phyloP scores from a whole-genome alignment of 2,888 invertebrate species.

The Chrysolina oricalcia region DNA sequence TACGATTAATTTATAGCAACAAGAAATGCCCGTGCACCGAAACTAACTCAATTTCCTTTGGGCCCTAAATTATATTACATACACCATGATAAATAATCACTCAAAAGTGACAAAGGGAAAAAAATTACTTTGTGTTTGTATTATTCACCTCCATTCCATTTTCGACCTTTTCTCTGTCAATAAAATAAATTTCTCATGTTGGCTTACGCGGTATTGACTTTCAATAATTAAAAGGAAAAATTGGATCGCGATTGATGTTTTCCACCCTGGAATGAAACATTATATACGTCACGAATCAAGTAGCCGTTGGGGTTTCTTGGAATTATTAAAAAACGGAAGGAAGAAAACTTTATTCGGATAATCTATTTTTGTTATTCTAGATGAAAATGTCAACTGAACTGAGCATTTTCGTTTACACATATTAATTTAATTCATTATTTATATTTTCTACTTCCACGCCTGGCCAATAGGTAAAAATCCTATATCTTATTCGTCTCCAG shows the following conservation, averaged over 20 bases:
- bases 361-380: too few relatives aligned
- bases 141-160: conserved; percentile 9
- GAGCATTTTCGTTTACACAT: too few relatives aligned
- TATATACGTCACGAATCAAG: neutral
- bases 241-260: neutral
- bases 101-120: neutral
- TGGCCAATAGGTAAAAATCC: too few relatives aligned
- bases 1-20: too few relatives aligned
- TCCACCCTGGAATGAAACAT: neutral
- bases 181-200: conserved; percentile 1
- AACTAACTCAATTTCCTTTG: too few relatives aligned
- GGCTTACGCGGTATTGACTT: neutral
- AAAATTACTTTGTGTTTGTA: conserved; percentile 10
- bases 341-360: neutral
- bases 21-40: too few relatives aligned
- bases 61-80: too few relatives aligned
- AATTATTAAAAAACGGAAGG: neutral
- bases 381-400: too few relatives aligned
- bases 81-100: too few relatives aligned
- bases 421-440: too few relatives aligned
- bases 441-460: too few relatives aligned
- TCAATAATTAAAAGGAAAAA: neutral
- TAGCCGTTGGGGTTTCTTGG: neutral
- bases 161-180: neutral
- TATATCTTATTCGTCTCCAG: too few relatives aligned